Evolutionary conservation across 2,888 invertebrate species (phyloP), one percentile per base, ranked within the genome.

Genomic region (Macropis europaea): DNA sequence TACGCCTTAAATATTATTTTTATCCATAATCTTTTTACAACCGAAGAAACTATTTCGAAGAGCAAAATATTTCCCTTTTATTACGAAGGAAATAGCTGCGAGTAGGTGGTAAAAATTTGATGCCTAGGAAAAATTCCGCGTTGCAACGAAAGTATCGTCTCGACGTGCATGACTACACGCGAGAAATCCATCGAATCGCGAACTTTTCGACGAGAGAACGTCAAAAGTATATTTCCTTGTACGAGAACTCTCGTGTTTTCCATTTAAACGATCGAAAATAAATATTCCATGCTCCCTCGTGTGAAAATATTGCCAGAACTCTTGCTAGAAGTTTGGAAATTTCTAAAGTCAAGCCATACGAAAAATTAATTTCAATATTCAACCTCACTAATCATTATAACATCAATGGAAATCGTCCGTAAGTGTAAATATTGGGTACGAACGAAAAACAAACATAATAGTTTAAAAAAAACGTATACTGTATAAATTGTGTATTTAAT

Each of bases 41-140:
- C 26, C n/a, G 7, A 5, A 4, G 11, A 11, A 11, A 7, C 13
- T 30, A 7, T 13, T 50, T 19, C 7, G 13, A 45, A 38, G 30
- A 11, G 13, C 47, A 22, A 45, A 26, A 9, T 5, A 1, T 28
- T 40, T 7, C 24, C 42, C 9, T n/a, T 0, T 32, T 26, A 52
- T 32, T 22, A n/a, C 30, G n/a, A 15, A 28, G 6, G 5, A 17
- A 60, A 42, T 9, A 0, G 26, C 28, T 22, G 5, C 15, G 9
- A 15, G 3, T 7, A 11, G 22, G 62, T 40, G 47, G 62, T 67
- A 40, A 67, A 67, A 67, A 19, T 28, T 40, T 47, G 3, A 22
- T 9, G 9, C 19, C 11, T 2, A 3, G 28, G 13, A 47, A 30
- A 2, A 47, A 32, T 48, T 45, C 30, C 13, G 11, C 30, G n/a